A percentile compares a stretch with the other conserved stretches of the same genome.
These are phyloP conservation scores for Halocaridina rubra DNA, from an alignment of 2,888 invertebrate genomes.

Conservation along the genomic window DNA sequence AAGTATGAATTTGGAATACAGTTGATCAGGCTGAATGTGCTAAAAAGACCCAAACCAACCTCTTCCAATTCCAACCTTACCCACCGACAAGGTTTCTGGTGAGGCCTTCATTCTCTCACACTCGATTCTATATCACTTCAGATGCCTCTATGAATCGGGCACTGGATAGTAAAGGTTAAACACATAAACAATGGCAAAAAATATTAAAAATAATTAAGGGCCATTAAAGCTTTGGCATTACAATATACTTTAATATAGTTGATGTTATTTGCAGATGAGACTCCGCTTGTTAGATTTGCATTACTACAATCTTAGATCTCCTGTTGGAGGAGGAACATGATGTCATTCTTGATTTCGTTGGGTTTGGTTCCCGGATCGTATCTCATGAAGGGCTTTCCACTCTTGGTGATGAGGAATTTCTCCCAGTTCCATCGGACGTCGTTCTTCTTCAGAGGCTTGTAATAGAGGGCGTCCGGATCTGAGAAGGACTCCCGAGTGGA, in stretches of 20 bases:
- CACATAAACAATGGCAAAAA: too few relatives aligned
- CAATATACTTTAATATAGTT: too few relatives aligned
- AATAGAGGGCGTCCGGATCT: slow-evolving; percentile 65
- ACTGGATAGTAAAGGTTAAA: too few relatives aligned
- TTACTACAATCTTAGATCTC: neutral
- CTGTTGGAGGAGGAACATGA: slow-evolving; percentile 55
- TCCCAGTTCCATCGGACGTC: slow-evolving; percentile 71
- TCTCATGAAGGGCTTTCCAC: slow-evolving; percentile 66
- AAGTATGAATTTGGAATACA: neutral
- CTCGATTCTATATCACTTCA: too few relatives aligned
- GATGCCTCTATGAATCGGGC: too few relatives aligned
- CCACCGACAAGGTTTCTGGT: slow-evolving; percentile 36
- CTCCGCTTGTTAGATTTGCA: too few relatives aligned
- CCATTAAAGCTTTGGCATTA: too few relatives aligned
- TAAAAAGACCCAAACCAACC: slow-evolving; percentile 21
- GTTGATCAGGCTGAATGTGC: slow-evolving; percentile 40
- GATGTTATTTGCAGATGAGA: too few relatives aligned
- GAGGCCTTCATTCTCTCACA: slow-evolving; percentile 47
- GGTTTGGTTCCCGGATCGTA: slow-evolving; percentile 67
- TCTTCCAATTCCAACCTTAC: slow-evolving; percentile 21
- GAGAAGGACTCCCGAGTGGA: slow-evolving; percentile 67
- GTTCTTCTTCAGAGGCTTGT: slow-evolving; percentile 66
- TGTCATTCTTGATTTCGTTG: slow-evolving; percentile 64
- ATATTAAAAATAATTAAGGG: too few relatives aligned
- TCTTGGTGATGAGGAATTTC: slow-evolving; percentile 68